Conservation (phyloP, 2,888 invertebrate genomes). For the Ellobium chinense region DNA sequence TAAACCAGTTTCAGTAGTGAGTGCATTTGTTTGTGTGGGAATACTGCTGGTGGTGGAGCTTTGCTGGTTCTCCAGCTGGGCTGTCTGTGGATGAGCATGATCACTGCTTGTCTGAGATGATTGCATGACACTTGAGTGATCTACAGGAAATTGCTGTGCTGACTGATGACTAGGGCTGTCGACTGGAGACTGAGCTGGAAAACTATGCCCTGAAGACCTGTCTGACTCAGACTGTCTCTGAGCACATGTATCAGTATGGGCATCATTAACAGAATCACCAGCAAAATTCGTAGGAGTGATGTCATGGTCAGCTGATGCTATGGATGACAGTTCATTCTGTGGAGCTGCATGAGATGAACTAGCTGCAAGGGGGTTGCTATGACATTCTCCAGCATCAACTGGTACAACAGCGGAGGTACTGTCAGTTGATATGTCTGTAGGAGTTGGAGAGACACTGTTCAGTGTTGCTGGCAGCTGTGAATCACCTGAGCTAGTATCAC, state of each 20-base stretch:
- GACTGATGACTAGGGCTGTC: neutral
- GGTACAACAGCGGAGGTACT: too few species aligned
- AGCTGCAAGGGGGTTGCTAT: too few species aligned
- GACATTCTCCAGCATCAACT: too few species aligned
- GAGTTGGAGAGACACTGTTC: too few species aligned
- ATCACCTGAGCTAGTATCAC: neutral
- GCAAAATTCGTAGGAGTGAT: too few species aligned
- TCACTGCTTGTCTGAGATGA: neutral
- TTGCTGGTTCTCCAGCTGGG: neutral
- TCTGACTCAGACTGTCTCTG: neutral
- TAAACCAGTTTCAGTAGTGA: too few species aligned
- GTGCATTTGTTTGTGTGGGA: neutral
- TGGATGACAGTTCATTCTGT: too few species aligned
- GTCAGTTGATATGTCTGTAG: too few species aligned
- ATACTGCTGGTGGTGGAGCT: neutral
- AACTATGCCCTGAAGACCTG: neutral
- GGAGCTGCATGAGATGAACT: too few species aligned
- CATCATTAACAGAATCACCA: too few species aligned
- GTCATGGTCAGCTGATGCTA: too few species aligned
- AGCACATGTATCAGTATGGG: neutral
- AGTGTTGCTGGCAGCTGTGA: neutral
- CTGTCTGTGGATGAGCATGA: neutral
- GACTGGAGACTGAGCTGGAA: conserved; percentile 2
- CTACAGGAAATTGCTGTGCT: neutral
- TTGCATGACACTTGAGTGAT: neutral